Evolutionary conservation across 2,797 vertebrate species (phyloP), one percentile per base, ranked within the genome.

Genomic region (Tragelaphus eurycerus): DNA sequence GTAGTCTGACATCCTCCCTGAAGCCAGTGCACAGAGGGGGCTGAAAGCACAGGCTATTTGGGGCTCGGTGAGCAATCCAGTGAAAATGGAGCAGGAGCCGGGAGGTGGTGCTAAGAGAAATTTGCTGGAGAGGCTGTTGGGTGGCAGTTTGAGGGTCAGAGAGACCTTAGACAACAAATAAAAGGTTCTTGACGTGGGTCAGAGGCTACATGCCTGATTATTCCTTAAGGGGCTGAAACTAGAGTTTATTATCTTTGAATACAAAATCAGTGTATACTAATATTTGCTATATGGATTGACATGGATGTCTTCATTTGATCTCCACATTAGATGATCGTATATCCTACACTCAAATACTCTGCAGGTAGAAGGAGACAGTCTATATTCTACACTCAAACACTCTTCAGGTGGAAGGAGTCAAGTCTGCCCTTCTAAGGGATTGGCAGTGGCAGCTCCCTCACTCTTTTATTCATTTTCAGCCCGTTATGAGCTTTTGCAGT

Each of bases 301-400:
- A 96, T 4, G 50, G 62, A 59, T 94, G 16, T 95, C 50, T 93
- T 97, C 76, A 86, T 76, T 67, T 86, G 88, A 67, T 89, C 25
- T 55, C 83, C 57, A 29, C 31, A 59, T 84, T 84, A 83, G 52
- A 71, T 54, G 29, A 11, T 55, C 67, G 48, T 4, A 10, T 62
- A 86, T 19, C n/a, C 29, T 95, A 60, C 13, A 54, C 34, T 82
- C 1, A 17, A 62, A 95, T 89, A 79, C 13, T 57, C 60, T 87
- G 43, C 55, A 84, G n/a, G 60, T 55, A 25, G 34, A 21, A 78
- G 43, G 59, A 87, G 54, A 54, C 29, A 83, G 48, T 48, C 48
- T 48, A 48, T 48, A 48, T 48, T 48, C 48, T 48, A 48, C 48
- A 11, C 48, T 79, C 1, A 15, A 64, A 94, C 93, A 76, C 19